phyloP scores from a whole-genome alignment of 1,140 invertebrate species.

The Ostrea denselamellosa region DNA sequence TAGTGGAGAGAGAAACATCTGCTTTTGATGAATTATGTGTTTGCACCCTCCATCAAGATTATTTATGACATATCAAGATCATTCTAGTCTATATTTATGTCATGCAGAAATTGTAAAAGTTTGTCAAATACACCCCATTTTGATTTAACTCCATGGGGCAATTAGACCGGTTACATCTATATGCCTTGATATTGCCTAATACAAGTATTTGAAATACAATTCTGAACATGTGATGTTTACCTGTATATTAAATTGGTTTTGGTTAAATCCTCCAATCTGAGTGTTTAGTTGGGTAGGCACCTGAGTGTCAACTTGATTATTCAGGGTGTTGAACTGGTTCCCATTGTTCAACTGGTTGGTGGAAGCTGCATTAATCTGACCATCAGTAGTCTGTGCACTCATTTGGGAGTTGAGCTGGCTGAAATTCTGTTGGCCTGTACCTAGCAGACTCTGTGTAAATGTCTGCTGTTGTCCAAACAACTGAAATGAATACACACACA shows the following conservation, averaged over 20 bases:
- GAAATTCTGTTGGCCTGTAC: conserved; percentile 70
- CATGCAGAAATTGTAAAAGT: no score
- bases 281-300: conserved; percentile 29
- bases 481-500: conserved; percentile 52
- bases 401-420: conserved; percentile 62
- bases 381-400: conserved; percentile 41
- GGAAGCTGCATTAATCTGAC: conserved; percentile 38
- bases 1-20: no score
- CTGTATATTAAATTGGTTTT: conserved; percentile 54
- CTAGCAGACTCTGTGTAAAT: conserved; percentile 70
- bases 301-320: conserved; percentile 1
- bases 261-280: conserved; percentile 37
- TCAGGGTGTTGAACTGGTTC: conserved; percentile 24
- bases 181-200: no score
- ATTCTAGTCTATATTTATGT: no score
- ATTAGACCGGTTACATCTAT: no score
- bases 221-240: conserved; percentile 7
- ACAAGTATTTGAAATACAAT: no score
- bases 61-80: no score
- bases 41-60: no score
- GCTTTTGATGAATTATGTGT: no score
- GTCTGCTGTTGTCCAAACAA: conserved; percentile 72
- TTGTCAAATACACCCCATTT: no score
- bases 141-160: no score
- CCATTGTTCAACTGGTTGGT: conserved; percentile 46